Evolutionary conservation across 1,140 invertebrate species (phyloP).

Genomic region (Mamestra configurata): DNA sequence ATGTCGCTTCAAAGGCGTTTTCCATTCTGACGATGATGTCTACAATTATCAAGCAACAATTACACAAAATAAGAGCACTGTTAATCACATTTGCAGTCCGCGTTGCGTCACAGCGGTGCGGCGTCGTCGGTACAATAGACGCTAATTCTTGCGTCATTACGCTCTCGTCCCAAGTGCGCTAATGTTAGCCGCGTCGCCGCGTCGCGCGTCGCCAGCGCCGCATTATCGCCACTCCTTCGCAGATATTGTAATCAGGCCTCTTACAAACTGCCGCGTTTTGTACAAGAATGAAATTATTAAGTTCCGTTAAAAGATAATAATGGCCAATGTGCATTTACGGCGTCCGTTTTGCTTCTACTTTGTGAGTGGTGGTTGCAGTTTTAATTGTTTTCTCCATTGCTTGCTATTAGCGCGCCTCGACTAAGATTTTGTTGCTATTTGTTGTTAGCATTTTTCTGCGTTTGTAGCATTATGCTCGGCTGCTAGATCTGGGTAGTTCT

Average conservation of each 20-base stretch:
- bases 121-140: conserved; percentile 62
- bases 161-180: conserved; percentile 64
- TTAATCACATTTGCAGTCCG: conserved; percentile 41
- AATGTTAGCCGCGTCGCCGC: conserved; percentile 60
- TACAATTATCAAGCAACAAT: neutral
- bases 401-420: neutral
- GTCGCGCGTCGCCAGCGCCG: conserved; percentile 44
- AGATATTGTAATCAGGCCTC: conserved; percentile 47
- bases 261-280: conserved; percentile 16
- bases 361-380: neutral
- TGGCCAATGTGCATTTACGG: conserved; percentile 38
- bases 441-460: neutral
- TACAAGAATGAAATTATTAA: conserved; percentile 44
- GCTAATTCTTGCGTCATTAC: conserved; percentile 74
- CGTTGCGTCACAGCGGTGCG: conserved; percentile 5
- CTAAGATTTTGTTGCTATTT: neutral
- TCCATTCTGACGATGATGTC: too few species aligned
- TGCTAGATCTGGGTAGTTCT: too few species aligned
- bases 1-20: neutral
- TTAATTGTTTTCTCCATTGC: neutral
- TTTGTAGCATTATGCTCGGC: too few species aligned
- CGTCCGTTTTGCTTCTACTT: conserved; percentile 22
- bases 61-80: conserved; percentile 4
- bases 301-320: conserved; percentile 44
- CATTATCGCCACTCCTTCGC: conserved; percentile 46